These are phyloP conservation scores for Paradoxurus hermaphroditus DNA, from an alignment of 2,113 vertebrate genomes.

Conservation along the genomic window DNA sequence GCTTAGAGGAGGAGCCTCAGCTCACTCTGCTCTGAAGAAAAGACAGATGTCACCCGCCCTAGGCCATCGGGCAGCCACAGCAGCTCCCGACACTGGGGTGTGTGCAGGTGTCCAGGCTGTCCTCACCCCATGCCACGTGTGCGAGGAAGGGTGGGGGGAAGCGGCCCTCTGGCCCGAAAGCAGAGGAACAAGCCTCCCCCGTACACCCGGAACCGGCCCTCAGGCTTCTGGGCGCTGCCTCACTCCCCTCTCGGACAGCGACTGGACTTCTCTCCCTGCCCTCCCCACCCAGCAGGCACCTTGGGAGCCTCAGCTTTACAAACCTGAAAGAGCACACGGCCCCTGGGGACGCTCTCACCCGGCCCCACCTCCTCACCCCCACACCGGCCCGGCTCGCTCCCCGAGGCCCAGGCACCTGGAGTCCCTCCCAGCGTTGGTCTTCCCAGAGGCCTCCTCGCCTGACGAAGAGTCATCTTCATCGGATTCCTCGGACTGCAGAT, in stretches of 20 bases:
- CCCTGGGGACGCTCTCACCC: neutral
- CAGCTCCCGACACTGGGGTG: neutral
- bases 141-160: neutral
- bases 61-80: neutral
- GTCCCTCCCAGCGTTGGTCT: constrained; percentile 92
- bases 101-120: neutral
- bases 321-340: too few relatives aligned
- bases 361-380: fast-evolving
- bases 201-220: neutral
- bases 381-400: neutral
- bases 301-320: too few relatives aligned
- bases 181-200: neutral
- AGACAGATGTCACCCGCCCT: neutral
- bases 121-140: fast-evolving
- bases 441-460: constrained; percentile 91
- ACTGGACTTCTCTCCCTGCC: neutral
- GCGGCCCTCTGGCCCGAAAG: neutral
- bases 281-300: neutral
- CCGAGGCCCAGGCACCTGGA: constrained; percentile 87
- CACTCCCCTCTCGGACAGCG: fast-evolving
- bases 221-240: neutral
- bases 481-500: constrained; percentile 95
- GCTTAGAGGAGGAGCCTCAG: neutral
- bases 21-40: neutral
- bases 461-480: constrained; percentile 97